phyloP scores from a whole-genome alignment of 2,113 vertebrate species.

The Mirza zaza region DNA sequence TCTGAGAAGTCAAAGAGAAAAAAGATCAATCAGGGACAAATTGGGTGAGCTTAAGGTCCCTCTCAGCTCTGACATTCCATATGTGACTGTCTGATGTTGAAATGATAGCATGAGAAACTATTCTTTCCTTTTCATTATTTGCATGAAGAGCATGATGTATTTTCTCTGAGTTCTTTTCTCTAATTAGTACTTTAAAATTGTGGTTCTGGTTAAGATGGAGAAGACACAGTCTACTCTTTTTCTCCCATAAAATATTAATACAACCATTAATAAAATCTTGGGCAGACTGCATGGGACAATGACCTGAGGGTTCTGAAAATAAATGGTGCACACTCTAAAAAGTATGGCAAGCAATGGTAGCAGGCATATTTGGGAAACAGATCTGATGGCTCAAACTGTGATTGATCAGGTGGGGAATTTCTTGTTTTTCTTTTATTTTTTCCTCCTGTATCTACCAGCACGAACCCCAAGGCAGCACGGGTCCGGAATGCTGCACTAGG shows the following conservation, averaged over 20 bases:
- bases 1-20: neutral
- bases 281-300: too few relatives aligned
- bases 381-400: too few relatives aligned
- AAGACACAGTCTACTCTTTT: neutral
- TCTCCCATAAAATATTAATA: too few relatives aligned
- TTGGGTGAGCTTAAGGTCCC: neutral
- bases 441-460: too few relatives aligned
- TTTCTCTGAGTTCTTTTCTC: neutral
- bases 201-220: neutral
- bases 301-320: neutral
- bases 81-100: neutral
- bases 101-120: neutral
- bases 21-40: neutral
- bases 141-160: neutral
- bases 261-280: neutral
- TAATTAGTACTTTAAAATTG: neutral
- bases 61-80: neutral
- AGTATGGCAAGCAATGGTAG: neutral
- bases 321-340: neutral
- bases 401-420: neutral
- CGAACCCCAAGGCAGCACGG: neutral
- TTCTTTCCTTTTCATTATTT: neutral
- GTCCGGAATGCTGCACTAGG: neutral
- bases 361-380: neutral
- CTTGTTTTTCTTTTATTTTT: neutral